Conservation (phyloP, 1,140 invertebrate species). For the Temnothorax longispinosus region DNA sequence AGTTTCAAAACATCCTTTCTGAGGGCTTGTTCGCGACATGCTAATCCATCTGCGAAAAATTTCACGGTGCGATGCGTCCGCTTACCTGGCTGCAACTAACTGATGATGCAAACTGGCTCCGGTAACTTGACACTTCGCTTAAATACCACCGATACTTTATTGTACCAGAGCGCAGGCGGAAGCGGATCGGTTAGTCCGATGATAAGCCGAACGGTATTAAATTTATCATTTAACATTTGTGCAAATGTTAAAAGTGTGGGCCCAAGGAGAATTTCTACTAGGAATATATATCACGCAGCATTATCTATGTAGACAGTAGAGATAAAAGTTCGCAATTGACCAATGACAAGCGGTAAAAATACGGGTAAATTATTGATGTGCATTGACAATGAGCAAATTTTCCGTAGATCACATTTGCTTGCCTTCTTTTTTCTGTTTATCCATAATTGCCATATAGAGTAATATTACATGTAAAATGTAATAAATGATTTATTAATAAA, state of each 20-base stretch:
- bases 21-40: neutral
- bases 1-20: neutral
- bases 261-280: neutral
- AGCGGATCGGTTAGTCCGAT: neutral
- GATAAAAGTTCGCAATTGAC: constrained; percentile 27
- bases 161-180: neutral
- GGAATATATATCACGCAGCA: neutral
- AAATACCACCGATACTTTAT: neutral
- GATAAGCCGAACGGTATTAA: neutral
- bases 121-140: neutral
- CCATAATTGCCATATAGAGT: neutral
- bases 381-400: neutral
- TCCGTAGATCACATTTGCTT: neutral
- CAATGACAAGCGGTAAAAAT: neutral
- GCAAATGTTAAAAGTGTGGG: constrained; percentile 53
- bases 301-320: constrained; percentile 11
- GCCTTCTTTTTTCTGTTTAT: neutral
- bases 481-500: neutral
- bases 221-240: constrained; percentile 37
- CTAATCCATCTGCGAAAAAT: neutral
- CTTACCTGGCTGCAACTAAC: constrained; percentile 14
- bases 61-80: no score
- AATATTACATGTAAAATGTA: neutral
- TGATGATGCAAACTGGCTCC: neutral
- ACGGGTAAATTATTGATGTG: neutral